Evolutionary conservation across 2,888 invertebrate species (phyloP).

Genomic region (Eudemis profundana): DNA sequence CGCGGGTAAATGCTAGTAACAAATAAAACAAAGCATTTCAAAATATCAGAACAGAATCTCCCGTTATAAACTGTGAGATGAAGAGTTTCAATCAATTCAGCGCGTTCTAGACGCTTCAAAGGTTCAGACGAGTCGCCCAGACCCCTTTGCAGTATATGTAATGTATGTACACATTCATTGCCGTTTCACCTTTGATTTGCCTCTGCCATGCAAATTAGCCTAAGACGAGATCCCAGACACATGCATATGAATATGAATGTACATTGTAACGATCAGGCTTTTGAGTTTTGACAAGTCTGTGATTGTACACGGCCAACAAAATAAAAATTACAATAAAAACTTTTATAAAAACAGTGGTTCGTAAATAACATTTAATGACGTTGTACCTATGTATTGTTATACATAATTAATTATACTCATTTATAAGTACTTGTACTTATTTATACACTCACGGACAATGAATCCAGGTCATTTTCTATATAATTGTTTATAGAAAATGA

Average conservation of each 20-base stretch:
- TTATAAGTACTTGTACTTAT: too few relatives aligned
- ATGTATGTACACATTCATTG: conserved; percentile 17
- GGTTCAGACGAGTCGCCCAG: conserved; percentile 9
- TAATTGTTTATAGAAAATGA: too few relatives aligned
- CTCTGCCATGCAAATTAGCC: conserved; percentile 31
- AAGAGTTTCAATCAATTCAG: conserved; percentile 12
- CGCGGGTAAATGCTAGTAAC: too few relatives aligned
- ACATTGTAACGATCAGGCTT: not conserved
- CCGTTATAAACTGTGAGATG: not conserved
- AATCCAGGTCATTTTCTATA: too few relatives aligned
- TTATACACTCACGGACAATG: too few relatives aligned
- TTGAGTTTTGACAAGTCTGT: not conserved
- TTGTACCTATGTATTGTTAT: too few relatives aligned
- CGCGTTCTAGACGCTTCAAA: conserved; percentile 9
- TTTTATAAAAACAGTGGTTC: too few relatives aligned
- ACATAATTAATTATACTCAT: too few relatives aligned
- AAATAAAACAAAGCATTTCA: too few relatives aligned
- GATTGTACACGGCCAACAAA: not conserved
- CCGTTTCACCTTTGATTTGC: conserved; percentile 34
- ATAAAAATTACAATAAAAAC: too few relatives aligned
- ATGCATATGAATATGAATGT: conserved; percentile 12
- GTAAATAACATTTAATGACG: too few relatives aligned
- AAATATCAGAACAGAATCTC: too few relatives aligned
- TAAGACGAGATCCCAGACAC: not conserved
- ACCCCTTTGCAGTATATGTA: not conserved